Conservation (phyloP, 2,113 vertebrate genomes). For the Spea bombifrons region DNA sequence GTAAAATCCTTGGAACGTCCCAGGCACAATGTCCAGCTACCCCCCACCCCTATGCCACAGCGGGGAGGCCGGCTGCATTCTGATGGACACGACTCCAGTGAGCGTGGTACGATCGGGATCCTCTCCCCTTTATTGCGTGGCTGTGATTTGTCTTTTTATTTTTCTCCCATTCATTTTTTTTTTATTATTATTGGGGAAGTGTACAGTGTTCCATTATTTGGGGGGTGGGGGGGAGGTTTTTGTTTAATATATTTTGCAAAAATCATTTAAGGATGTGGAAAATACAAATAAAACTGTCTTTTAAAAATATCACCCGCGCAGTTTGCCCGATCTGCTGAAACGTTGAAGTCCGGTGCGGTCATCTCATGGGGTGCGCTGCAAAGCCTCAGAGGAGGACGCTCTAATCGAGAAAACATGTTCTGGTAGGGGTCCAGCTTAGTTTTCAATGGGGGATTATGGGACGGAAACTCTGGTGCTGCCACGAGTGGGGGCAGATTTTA, state of each 20-base stretch:
- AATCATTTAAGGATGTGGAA: conserved; percentile 43
- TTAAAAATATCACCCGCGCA: conserved; percentile 24
- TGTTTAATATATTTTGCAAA: conserved; percentile 47
- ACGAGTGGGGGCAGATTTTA: too few relatives aligned
- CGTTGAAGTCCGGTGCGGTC: background rate
- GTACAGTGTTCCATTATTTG: conserved; percentile 46
- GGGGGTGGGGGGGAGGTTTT: conserved; percentile 26
- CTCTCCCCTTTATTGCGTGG: conserved; percentile 19
- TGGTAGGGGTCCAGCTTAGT: too few relatives aligned
- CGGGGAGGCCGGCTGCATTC: background rate
- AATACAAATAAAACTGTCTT: conserved; percentile 46
- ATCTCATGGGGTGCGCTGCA: too few relatives aligned
- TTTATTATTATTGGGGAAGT: conserved; percentile 24
- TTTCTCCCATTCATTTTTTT: background rate
- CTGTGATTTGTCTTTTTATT: conserved; percentile 25
- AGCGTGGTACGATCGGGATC: background rate
- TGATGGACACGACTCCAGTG: background rate
- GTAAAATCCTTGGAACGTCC: background rate
- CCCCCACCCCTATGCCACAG: background rate
- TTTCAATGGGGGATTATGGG: too few relatives aligned
- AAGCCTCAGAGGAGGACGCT: too few relatives aligned
- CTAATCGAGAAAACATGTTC: too few relatives aligned
- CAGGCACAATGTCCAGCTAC: background rate
- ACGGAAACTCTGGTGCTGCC: too few relatives aligned
- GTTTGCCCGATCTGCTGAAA: background rate